Conservation (phyloP, 2,888 invertebrate species). For the Dolichopus griseipennis region DNA sequence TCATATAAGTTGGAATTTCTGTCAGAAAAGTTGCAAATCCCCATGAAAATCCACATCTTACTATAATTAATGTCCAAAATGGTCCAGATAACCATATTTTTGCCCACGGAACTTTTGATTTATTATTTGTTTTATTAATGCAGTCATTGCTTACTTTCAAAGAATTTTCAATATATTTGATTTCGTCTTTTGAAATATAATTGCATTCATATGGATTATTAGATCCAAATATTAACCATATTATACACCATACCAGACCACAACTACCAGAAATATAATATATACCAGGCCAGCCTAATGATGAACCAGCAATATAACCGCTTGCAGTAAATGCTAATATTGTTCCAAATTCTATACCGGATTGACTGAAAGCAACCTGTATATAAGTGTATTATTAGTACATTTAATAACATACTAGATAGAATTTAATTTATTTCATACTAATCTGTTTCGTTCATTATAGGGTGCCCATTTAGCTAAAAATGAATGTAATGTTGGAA, state of each 20-base stretch:
- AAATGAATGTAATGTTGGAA: conserved; percentile 54
- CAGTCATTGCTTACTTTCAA: conserved; percentile 26
- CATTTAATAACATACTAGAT: too few relatives aligned
- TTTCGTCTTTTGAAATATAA: conserved; percentile 47
- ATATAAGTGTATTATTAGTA: too few relatives aligned
- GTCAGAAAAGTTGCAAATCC: conserved; percentile 62
- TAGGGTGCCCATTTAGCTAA: conserved; percentile 58
- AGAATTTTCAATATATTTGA: conserved; percentile 44
- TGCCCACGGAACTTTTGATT: conserved; percentile 52
- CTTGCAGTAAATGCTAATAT: conserved; percentile 52
- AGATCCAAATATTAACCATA: conserved; percentile 48
- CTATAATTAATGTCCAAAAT: conserved; percentile 51
- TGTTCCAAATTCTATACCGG: conserved; percentile 54
- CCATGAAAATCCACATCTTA: conserved; percentile 59
- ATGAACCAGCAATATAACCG: conserved; percentile 48
- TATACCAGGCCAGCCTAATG: conserved; percentile 52
- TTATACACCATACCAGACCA: conserved; percentile 43
- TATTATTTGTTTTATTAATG: conserved; percentile 47
- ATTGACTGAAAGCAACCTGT: conserved; percentile 41
- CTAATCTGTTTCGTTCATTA: conserved; percentile 56
- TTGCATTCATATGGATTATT: conserved; percentile 48
- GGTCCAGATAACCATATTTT: conserved; percentile 52
- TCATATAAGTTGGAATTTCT: conserved; percentile 56
- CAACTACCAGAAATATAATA: conserved; percentile 50
- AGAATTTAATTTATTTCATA: conserved; percentile 43